These are phyloP conservation scores for Prinia subflava DNA, from an alignment of 2,113 vertebrate species.

Conservation along the genomic window DNA sequence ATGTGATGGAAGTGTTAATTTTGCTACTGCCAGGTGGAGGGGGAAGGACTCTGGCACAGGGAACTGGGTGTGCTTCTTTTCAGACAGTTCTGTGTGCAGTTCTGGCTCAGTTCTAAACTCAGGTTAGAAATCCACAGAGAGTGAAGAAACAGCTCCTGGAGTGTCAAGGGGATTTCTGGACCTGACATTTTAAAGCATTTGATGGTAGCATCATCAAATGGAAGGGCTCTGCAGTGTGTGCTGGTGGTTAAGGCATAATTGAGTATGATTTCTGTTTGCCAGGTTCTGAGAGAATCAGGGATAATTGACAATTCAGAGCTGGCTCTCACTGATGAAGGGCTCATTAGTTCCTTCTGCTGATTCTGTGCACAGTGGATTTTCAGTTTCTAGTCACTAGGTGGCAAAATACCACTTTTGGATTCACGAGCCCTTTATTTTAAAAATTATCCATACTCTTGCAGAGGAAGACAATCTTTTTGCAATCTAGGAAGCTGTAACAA, in stretches of 20 bases:
- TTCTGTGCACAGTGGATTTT: background rate
- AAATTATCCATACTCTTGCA: background rate
- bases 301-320: background rate
- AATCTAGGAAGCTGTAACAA: background rate
- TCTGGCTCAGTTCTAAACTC: background rate
- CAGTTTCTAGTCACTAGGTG: conserved; percentile 49
- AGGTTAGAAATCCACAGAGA: background rate
- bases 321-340: background rate
- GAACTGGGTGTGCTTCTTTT: background rate
- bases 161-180: background rate
- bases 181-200: background rate
- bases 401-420: conserved; percentile 36
- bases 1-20: background rate
- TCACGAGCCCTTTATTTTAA: background rate
- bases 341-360: background rate
- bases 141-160: background rate
- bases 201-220: background rate
- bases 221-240: background rate
- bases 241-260: background rate
- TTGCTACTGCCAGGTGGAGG: background rate
- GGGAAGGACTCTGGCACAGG: background rate
- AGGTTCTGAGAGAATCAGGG: background rate
- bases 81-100: background rate
- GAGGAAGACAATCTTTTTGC: background rate
- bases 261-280: conserved; percentile 26